Evolutionary conservation across 2,888 invertebrate species (phyloP).

Genomic region (Polyploca ridens): DNA sequence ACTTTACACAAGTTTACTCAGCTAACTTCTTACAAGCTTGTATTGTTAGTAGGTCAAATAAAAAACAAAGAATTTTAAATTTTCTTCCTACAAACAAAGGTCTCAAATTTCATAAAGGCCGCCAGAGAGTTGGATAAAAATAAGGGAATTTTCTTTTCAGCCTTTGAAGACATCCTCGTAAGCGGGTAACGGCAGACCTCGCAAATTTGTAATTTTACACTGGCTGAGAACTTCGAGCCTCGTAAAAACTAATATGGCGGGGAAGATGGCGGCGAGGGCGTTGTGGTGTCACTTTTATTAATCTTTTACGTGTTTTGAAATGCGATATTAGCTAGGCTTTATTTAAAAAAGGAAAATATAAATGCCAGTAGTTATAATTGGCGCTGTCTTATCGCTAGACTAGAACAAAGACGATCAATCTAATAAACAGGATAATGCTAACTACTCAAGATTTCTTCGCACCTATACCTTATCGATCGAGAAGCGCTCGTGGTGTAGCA

Average conservation of each 20-base stretch:
- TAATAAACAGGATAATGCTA: background rate
- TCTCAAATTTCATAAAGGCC: constrained; percentile 7
- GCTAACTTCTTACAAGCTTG: background rate
- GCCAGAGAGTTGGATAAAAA: constrained; percentile 5
- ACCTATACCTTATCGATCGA: background rate
- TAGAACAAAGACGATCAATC: too few species aligned
- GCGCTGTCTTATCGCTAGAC: too few species aligned
- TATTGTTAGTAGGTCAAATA: background rate
- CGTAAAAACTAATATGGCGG: constrained; percentile 32
- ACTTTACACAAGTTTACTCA: background rate
- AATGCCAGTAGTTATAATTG: too few species aligned
- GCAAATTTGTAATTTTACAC: constrained; percentile 10
- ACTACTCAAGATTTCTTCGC: background rate
- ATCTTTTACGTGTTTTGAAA: background rate
- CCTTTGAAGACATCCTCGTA: constrained; percentile 9
- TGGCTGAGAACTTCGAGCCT: constrained; percentile 22
- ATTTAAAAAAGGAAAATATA: background rate
- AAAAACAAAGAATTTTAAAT: background rate
- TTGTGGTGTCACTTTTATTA: background rate
- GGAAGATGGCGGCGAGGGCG: constrained; percentile 16
- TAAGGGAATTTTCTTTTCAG: constrained; percentile 6
- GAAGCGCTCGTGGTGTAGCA: too few species aligned
- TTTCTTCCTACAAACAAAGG: constrained; percentile 3
- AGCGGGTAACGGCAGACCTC: background rate
- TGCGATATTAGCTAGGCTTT: background rate